Evolutionary conservation across 2,113 vertebrate species (phyloP), one percentile per base, ranked within the genome.

Genomic region (Clinocottus analis): DNA sequence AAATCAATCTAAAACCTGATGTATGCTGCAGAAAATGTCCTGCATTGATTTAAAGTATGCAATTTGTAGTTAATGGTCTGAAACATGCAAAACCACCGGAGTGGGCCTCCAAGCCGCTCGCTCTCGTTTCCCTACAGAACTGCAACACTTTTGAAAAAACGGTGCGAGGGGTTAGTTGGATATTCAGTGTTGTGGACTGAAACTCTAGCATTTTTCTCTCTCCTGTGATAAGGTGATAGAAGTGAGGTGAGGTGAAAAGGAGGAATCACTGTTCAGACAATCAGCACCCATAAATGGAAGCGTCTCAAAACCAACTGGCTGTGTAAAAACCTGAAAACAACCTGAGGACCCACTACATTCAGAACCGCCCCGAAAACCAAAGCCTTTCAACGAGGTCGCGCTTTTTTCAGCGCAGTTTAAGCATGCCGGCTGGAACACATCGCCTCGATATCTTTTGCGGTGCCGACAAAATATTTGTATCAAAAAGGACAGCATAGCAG

Each of bases 401-500:
- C 77, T 82, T 13, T 82, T 13, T 41, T 77, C 76, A 77, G 76
- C 77, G 80, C 78, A 83, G 83, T 71, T 31, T 72, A 89, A 92
- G 87, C 90, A 92, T 90, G 90, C 90, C 77, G 82, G 82, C 89
- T 83, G 65, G 84, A 85, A 84, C 89, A 72, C 76, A n/a, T 64
- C 47, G 27, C 77, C 74, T 65, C 39, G 19, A 88, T 83, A 39
- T 86, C 84, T 87, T 83, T 87, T 85, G 79, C 83, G 31, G 84
- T 87, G 90, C 88, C 79, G 82, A 71, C 49, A 1, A 14, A 43
- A 75, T 78, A 83, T 83, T 66, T 47, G 86, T 92, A 90, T 93
- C 88, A 93, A 92, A 92, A 92, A 88, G 90, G 90, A 90, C 90
- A 86, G 93, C 90, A 64, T 73, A 93, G 93, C 89, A 89, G 92